Evolutionary conservation across 2,797 vertebrate species (phyloP).

Genomic region (Poecilia wingei): DNA sequence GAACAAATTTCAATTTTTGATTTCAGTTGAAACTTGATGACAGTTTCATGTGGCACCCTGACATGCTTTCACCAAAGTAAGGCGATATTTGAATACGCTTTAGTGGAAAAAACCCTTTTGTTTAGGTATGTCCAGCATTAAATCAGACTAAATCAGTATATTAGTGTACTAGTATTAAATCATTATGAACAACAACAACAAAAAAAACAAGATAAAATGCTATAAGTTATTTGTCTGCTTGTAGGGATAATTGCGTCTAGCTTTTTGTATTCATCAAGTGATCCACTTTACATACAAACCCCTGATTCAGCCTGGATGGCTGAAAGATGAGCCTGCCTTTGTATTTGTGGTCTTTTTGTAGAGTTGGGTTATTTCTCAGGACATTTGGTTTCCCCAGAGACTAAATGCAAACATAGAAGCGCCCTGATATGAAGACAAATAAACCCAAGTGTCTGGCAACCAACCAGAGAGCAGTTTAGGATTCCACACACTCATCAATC

Average conservation of each 20-base stretch:
- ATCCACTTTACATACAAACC: background rate
- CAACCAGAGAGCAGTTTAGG: slow-evolving; percentile 63
- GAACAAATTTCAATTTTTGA: too few relatives aligned
- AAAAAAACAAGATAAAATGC: background rate
- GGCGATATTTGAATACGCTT: too few relatives aligned
- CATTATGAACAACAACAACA: background rate
- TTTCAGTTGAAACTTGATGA: too few relatives aligned
- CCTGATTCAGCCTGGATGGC: background rate
- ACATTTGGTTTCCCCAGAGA: slow-evolving; percentile 67
- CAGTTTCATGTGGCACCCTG: too few relatives aligned
- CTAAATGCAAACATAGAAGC: slow-evolving; percentile 68
- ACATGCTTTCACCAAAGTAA: too few relatives aligned
- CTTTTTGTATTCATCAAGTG: background rate
- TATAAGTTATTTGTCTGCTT: background rate
- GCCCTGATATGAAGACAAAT: slow-evolving; percentile 74
- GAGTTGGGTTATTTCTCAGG: slow-evolving; percentile 66
- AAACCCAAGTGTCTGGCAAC: slow-evolving; percentile 56
- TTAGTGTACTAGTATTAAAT: background rate
- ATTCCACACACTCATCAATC: slow-evolving; percentile 72
- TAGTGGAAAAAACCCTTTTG: too few relatives aligned
- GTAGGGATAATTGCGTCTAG: background rate
- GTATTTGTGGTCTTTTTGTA: slow-evolving; percentile 47
- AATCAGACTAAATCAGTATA: too few relatives aligned
- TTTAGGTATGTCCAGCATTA: too few relatives aligned
- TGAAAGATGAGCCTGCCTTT: slow-evolving; percentile 45